Percentiles rank a stretch among this genome's conserved stretches.
These are phyloP conservation scores for Conus canariensis DNA, from an alignment of 2,888 invertebrate genomes.

Conservation along the genomic window DNA sequence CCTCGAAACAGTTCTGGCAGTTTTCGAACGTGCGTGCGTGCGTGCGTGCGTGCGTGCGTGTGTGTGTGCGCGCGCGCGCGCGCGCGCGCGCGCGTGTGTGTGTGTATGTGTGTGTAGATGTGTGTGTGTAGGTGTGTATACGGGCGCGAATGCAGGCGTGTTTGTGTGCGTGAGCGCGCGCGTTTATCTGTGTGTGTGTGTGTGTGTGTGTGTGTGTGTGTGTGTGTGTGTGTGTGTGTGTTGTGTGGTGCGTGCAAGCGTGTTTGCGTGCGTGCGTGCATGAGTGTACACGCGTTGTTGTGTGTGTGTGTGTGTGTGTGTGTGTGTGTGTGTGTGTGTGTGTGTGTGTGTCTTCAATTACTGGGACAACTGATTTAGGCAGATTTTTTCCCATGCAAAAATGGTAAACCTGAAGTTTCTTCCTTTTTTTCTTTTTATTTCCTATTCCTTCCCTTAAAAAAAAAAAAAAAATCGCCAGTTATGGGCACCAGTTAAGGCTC, in stretches of 20 bases:
- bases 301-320: constrained; percentile 20
- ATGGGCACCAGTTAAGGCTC: too few species aligned
- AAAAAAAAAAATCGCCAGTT: too few species aligned
- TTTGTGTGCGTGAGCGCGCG: not conserved
- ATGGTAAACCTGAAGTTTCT: not conserved
- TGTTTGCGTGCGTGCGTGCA: not conserved
- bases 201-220: too few species aligned
- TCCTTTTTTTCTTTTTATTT: too few species aligned
- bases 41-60: too few species aligned
- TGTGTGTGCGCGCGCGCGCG: not conserved
- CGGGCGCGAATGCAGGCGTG: not conserved
- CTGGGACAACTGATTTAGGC: not conserved
- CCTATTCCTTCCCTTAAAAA: too few species aligned
- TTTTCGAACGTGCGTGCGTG: too few species aligned
- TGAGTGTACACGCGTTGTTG: not conserved
- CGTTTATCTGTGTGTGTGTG: too few species aligned
- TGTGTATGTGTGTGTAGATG: not conserved
- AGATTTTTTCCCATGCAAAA: not conserved
- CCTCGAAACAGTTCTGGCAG: too few species aligned
- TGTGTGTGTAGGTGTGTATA: constrained; percentile 22
- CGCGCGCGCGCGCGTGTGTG: too few species aligned
- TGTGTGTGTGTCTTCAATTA: not conserved
- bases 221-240: too few species aligned
- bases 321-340: constrained; percentile 7
- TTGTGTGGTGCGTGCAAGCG: constrained; percentile 13